Conservation (phyloP, 2,888 invertebrate genomes). For the Ennomos fuscantarius region DNA sequence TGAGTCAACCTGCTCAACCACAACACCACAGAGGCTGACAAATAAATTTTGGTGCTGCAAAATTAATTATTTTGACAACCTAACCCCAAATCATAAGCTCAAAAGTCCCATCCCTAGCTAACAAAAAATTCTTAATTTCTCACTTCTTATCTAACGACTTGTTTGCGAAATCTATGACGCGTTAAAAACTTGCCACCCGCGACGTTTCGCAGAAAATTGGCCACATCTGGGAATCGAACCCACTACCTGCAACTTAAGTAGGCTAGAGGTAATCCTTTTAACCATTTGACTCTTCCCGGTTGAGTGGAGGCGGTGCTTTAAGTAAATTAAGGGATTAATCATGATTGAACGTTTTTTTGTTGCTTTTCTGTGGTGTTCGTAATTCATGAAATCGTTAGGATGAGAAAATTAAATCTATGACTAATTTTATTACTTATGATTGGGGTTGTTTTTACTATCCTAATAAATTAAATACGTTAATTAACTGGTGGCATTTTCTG, state of each 20-base stretch:
- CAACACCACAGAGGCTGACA: too few species aligned
- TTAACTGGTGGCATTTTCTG: too few species aligned
- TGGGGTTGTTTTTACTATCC: too few species aligned
- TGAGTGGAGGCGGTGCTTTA: constrained; percentile 34
- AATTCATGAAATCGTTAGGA: constrained; percentile 11
- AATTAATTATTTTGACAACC: constrained; percentile 8
- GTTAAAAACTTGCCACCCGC: constrained; percentile 58
- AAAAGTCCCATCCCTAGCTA: constrained; percentile 25
- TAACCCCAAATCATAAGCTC: constrained; percentile 25
- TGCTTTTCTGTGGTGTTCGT: not conserved
- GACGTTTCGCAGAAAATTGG: constrained; percentile 54
- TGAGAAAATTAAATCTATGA: constrained; percentile 5
- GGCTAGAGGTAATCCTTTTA: constrained; percentile 45
- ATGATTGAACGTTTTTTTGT: constrained; percentile 26
- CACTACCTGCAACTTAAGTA: constrained; percentile 50
- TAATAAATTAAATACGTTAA: too few species aligned
- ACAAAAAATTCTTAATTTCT: constrained; percentile 42
- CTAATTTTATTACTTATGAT: not conserved
- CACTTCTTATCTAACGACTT: constrained; percentile 49
- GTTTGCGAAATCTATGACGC: constrained; percentile 57
- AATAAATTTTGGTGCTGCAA: not conserved
- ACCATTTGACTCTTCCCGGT: constrained; percentile 35
- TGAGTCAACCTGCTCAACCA: too few species aligned
- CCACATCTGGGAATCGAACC: constrained; percentile 44
- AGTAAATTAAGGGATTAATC: constrained; percentile 25